Evolutionary conservation across 2,113 vertebrate genomes (phyloP).

Genomic region (Nannospalax galili): DNA sequence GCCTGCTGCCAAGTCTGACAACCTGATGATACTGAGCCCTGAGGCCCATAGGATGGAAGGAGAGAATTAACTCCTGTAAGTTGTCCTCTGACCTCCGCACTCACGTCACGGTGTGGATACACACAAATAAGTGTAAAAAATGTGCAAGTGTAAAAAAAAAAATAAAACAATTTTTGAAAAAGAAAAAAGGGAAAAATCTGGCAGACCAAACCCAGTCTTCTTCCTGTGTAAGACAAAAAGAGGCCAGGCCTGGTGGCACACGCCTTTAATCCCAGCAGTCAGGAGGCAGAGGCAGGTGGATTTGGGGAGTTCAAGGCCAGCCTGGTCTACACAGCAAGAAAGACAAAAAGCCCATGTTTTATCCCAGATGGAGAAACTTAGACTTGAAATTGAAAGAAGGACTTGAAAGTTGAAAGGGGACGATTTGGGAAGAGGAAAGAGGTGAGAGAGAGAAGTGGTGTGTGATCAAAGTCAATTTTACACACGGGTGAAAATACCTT

Average conservation of each 20-base stretch:
- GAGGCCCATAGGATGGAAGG: neutral
- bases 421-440: neutral
- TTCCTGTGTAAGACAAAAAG: neutral
- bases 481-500: neutral
- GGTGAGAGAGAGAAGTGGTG: neutral
- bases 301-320: no score
- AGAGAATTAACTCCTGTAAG: neutral
- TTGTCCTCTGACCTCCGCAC: neutral
- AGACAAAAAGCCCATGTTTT: no score
- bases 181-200: neutral
- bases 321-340: no score
- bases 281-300: no score
- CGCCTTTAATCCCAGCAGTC: no score
- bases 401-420: no score
- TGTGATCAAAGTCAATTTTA: neutral
- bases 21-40: neutral
- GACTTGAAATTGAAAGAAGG: neutral
- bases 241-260: no score
- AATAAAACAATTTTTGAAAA: no score
- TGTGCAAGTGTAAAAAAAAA: no score
- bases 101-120: no score
- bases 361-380: no score
- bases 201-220: neutral
- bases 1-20: neutral
- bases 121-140: neutral